Evolutionary conservation across 2,797 vertebrate species (phyloP).

Genomic region (Micrastur ruficollis): DNA sequence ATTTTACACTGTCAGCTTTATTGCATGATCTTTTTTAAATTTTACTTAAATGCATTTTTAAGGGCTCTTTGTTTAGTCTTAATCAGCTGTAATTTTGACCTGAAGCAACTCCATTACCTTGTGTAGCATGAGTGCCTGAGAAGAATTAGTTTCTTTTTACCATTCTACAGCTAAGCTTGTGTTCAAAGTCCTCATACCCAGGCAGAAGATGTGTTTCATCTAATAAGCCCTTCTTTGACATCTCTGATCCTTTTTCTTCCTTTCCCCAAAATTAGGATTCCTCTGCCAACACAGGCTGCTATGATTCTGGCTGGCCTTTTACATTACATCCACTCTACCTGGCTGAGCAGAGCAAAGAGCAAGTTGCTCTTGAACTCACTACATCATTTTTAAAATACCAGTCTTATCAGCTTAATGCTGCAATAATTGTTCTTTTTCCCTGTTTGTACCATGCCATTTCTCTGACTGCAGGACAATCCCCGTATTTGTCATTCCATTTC

Average conservation of each 20-base stretch:
- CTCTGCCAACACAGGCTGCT: not conserved
- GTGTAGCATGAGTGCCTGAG: not conserved
- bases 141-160: not conserved
- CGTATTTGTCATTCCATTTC: not conserved
- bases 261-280: not conserved
- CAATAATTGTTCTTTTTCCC: not conserved
- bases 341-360: not conserved
- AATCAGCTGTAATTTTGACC: not conserved
- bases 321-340: not conserved
- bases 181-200: not conserved
- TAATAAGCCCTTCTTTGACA: not conserved
- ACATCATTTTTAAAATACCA: not conserved
- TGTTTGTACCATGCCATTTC: not conserved
- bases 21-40: no score
- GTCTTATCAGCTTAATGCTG: not conserved
- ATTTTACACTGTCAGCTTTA: not conserved
- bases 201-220: not conserved
- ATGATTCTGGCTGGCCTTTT: not conserved
- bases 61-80: not conserved
- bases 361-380: not conserved
- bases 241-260: not conserved
- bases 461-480: not conserved
- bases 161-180: not conserved
- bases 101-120: not conserved
- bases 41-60: not conserved